A percentile compares a stretch with the other conserved stretches of the same genome.
These are phyloP conservation scores for Cetoscarus ocellatus DNA, from an alignment of 2,797 vertebrate species.

Conservation along the genomic window DNA sequence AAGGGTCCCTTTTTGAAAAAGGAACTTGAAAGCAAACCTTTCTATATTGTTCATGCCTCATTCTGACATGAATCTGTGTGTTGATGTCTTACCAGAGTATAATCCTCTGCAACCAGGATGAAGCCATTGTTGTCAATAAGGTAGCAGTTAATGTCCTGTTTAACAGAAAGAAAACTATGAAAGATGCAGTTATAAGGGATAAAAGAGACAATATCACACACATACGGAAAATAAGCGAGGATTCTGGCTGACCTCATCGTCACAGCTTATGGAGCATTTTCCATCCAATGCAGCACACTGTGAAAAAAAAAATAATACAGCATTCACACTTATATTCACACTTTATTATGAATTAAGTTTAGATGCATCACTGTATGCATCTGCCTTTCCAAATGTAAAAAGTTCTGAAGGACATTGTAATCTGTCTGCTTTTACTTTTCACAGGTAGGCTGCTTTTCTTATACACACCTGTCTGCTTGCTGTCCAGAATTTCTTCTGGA, in stretches of 20 bases:
- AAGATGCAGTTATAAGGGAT: neutral
- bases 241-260: constrained; percentile 90
- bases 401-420: too few relatives aligned
- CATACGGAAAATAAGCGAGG: neutral
- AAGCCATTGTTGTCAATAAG: constrained; percentile 97
- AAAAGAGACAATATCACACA: neutral
- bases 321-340: too few relatives aligned
- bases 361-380: too few relatives aligned
- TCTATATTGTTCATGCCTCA: neutral
- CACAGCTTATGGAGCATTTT: constrained; percentile 96
- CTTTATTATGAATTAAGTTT: too few relatives aligned
- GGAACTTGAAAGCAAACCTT: neutral
- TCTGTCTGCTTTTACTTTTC: neutral
- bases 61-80: neutral
- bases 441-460: constrained; percentile 5
- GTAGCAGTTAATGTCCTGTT: constrained; percentile 93
- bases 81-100: constrained; percentile 84
- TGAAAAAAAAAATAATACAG: constrained; percentile 30
- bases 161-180: neutral
- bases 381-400: too few relatives aligned
- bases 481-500: constrained; percentile 99
- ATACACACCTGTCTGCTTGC: constrained; percentile 96
- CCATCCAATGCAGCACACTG: constrained; percentile 96
- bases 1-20: too few relatives aligned
- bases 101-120: constrained; percentile 93